Conservation (phyloP, 2,888 invertebrate genomes). For the Lathronympha strigana region DNA sequence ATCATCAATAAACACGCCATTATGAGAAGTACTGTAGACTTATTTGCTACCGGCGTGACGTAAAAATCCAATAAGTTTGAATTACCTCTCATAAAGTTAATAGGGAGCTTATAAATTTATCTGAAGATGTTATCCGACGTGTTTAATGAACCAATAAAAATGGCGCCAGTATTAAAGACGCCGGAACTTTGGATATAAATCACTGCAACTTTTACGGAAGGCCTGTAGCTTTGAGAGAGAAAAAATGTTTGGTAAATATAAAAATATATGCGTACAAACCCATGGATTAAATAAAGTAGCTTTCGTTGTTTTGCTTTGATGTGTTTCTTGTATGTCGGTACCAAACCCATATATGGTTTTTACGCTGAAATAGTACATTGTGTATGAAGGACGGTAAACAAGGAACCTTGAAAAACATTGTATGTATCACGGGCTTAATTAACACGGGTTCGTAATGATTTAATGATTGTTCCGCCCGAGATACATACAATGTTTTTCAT, state of each 20-base stretch:
- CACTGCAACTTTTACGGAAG: conserved; percentile 18
- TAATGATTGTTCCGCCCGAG: no score
- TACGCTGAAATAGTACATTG: no score
- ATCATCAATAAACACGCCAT: no score
- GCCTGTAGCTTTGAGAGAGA: neutral
- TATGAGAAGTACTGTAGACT: no score
- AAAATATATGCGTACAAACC: neutral
- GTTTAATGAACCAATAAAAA: conserved; percentile 40
- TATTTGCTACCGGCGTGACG: neutral
- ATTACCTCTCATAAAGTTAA: conserved; percentile 11
- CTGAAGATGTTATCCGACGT: conserved; percentile 9
- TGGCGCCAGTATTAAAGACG: conserved; percentile 12
- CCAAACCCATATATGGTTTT: no score
- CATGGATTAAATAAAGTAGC: neutral
- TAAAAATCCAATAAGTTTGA: neutral
- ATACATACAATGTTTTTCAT: no score
- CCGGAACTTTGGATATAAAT: conserved; percentile 33
- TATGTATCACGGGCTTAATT: no score
- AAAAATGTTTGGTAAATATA: neutral
- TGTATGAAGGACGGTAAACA: no score
- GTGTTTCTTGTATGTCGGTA: no score
- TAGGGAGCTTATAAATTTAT: conserved; percentile 31
- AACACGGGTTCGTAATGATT: no score
- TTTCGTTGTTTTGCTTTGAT: neutral
- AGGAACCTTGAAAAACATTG: no score